These are phyloP conservation scores for Drosophila kikkawai DNA, from an alignment of 1,140 invertebrate genomes.

Conservation along the genomic window DNA sequence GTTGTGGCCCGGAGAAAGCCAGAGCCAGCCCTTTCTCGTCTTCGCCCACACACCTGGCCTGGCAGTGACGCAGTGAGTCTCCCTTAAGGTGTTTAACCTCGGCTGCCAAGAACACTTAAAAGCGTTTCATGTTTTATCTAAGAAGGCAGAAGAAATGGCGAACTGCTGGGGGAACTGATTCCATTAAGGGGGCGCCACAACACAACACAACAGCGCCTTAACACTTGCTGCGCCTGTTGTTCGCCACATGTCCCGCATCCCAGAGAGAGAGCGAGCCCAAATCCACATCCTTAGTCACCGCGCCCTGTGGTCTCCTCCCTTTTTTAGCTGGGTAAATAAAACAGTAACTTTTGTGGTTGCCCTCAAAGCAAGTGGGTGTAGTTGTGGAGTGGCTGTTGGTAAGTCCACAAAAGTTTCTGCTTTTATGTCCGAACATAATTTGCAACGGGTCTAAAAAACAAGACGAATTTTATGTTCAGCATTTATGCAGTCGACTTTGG, in stretches of 20 bases:
- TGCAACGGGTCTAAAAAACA: slow-evolving; percentile 52
- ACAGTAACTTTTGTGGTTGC: slow-evolving; percentile 66
- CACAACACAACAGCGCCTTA: slow-evolving; percentile 37
- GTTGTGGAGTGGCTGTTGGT: slow-evolving; percentile 27
- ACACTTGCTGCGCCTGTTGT: slow-evolving; percentile 50
- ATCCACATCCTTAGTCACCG: slow-evolving; percentile 11
- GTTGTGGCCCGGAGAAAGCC: slow-evolving; percentile 5
- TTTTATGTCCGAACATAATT: slow-evolving; percentile 66
- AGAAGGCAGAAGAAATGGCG: slow-evolving; percentile 21
- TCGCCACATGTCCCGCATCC: slow-evolving; percentile 48
- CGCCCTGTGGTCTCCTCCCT: slow-evolving; percentile 5
- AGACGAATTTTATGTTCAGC: slow-evolving; percentile 38
- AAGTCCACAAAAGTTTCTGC: slow-evolving; percentile 20
- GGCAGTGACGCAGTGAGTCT: slow-evolving; percentile 17
- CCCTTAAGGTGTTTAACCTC: slow-evolving; percentile 69
- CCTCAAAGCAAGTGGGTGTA: slow-evolving; percentile 33
- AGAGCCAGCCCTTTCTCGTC: slow-evolving; percentile 7
- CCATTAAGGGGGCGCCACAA: slow-evolving; percentile 56
- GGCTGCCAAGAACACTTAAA: slow-evolving; percentile 57
- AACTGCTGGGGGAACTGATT: slow-evolving; percentile 38
- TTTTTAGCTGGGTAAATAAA: slow-evolving; percentile 53
- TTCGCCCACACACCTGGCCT: slow-evolving; percentile 26
- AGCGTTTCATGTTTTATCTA: slow-evolving; percentile 65
- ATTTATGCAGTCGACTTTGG: slow-evolving; percentile 70
- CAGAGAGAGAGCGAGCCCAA: slow-evolving; percentile 3